Evolutionary conservation across 1,140 invertebrate species (phyloP).

Genomic region (Panagrolaimus sp.): DNA sequence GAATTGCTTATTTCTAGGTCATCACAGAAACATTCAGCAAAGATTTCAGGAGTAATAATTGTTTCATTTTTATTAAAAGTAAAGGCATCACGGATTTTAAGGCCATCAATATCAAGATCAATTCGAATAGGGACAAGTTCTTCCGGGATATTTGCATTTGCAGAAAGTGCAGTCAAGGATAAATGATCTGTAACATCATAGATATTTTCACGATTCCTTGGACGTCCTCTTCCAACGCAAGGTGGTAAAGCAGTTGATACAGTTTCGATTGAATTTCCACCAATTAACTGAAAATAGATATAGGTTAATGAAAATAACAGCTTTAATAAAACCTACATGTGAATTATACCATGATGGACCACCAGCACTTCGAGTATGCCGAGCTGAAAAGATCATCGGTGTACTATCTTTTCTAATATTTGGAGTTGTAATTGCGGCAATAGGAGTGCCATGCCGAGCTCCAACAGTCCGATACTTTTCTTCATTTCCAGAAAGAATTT

Average conservation of each 20-base stretch:
- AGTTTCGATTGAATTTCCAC: background rate
- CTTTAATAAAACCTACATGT: conserved; percentile 16
- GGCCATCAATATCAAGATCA: conserved; percentile 95
- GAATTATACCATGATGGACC: background rate
- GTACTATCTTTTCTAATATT: conserved; percentile 16
- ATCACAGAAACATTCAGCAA: conserved; percentile 95
- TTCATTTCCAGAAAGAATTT: conserved; percentile 97
- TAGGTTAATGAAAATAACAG: background rate
- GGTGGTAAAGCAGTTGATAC: background rate
- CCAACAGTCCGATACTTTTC: conserved; percentile 94
- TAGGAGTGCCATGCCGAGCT: conserved; percentile 41
- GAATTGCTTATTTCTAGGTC: conserved; percentile 78
- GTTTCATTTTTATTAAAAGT: conserved; percentile 68
- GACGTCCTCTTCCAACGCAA: conserved; percentile 73
- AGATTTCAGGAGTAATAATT: conserved; percentile 93
- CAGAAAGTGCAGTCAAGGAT: conserved; percentile 58
- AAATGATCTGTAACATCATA: background rate
- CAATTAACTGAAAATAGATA: background rate
- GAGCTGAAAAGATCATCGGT: conserved; percentile 25
- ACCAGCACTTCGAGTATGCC: conserved; percentile 47
- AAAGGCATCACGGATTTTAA: conserved; percentile 51
- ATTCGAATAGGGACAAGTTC: conserved; percentile 89
- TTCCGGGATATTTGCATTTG: conserved; percentile 85
- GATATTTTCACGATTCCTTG: background rate
- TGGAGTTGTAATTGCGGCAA: background rate